Evolutionary conservation across 2,113 vertebrate genomes (phyloP).

Genomic region (Podocnemis expansa): DNA sequence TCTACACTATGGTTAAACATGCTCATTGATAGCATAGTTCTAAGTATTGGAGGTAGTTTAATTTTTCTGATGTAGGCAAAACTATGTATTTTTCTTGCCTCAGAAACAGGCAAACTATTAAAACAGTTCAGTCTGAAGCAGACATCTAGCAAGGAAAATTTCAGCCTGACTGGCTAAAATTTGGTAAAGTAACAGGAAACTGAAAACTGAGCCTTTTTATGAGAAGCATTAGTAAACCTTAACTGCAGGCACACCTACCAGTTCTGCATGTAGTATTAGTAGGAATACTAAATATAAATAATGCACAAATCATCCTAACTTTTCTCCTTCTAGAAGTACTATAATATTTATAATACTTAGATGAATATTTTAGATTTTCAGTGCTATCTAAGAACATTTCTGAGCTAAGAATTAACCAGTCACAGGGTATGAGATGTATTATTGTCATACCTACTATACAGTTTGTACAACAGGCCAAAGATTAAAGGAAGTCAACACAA

Average conservation of each 20-base stretch:
- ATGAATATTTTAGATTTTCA: neutral
- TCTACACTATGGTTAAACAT: neutral
- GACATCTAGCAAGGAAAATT: neutral
- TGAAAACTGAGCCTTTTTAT: neutral
- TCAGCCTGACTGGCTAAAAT: neutral
- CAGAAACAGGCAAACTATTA: neutral
- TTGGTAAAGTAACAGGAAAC: neutral
- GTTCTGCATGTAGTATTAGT: neutral
- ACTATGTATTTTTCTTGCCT: neutral
- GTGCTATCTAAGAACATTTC: neutral
- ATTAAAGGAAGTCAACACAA: neutral
- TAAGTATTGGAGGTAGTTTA: neutral
- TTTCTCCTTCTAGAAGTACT: neutral
- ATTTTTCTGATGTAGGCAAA: neutral
- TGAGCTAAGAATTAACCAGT: neutral
- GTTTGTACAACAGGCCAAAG: neutral
- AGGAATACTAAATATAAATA: neutral
- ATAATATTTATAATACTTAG: neutral
- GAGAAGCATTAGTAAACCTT: neutral
- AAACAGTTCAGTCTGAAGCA: neutral
- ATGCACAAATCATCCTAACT: neutral
- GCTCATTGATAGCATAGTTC: neutral
- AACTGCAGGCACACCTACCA: neutral
- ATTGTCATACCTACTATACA: neutral
- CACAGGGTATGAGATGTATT: neutral